These are phyloP conservation scores for Esperia sulphurella DNA, from an alignment of 2,888 invertebrate species.

Conservation along the genomic window DNA sequence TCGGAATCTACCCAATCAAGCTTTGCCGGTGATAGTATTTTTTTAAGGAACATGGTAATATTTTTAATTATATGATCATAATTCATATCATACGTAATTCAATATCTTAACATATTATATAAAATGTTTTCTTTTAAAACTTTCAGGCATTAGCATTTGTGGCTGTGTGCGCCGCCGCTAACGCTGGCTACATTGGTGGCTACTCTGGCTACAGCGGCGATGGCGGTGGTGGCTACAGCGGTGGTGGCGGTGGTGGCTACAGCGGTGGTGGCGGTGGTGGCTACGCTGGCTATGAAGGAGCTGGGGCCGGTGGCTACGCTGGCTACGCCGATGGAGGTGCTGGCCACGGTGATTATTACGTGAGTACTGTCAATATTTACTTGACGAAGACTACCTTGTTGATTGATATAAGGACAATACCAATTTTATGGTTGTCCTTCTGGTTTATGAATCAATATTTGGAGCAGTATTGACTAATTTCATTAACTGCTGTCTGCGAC, in stretches of 20 bases:
- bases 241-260: slow-evolving; percentile 26
- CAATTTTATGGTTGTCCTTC: no score
- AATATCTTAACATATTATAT: no score
- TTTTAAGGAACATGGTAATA: no score
- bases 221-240: slow-evolving; percentile 21
- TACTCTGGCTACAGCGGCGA: slow-evolving; percentile 27
- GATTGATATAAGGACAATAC: no score
- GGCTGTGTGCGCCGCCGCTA: slow-evolving; percentile 44
- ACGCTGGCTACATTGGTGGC: slow-evolving; percentile 49
- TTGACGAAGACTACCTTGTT: no score
- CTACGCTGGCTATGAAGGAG: slow-evolving; percentile 22
- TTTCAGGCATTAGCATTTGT: slow-evolving; percentile 52
- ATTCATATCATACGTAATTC: no score
- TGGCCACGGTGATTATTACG: slow-evolving; percentile 60
- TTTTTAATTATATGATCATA: no score
- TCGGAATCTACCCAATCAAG: no score
- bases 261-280: slow-evolving; percentile 40
- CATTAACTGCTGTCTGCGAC: no score
- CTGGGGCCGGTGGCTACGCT: slow-evolving; percentile 17
- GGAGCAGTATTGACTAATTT: no score
- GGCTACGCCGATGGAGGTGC: slow-evolving; percentile 26
- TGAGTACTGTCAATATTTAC: slow-evolving; percentile 24
- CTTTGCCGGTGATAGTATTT: no score
- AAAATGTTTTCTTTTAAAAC: not conserved
- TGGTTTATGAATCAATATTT: no score